Conservation (phyloP, 2,888 invertebrate species). For the Dolichopus griseipennis region DNA sequence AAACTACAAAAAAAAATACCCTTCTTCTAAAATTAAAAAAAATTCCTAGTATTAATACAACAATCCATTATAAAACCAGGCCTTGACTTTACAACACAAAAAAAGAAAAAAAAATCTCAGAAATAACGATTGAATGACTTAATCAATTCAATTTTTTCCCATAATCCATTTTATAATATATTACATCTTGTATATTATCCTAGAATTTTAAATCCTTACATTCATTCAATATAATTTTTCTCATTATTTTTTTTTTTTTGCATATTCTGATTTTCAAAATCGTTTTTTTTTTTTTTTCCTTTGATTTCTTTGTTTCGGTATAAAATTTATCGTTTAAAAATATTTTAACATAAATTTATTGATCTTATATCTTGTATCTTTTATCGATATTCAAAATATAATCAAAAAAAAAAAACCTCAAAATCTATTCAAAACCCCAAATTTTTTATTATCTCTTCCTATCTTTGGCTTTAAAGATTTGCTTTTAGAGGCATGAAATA, state of each 20-base stretch:
- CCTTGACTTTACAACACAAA: too few relatives aligned
- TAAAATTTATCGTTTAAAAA: neutral
- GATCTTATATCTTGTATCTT: neutral
- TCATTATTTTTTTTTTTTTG: too few relatives aligned
- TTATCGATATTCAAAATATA: neutral
- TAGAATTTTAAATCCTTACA: neutral
- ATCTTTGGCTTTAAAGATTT: too few relatives aligned
- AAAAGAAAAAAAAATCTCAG: neutral
- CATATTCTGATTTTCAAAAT: neutral
- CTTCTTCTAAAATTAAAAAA: too few relatives aligned
- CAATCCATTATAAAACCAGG: too few relatives aligned
- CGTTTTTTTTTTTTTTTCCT: neutral
- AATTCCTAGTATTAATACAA: too few relatives aligned
- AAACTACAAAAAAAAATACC: too few relatives aligned
- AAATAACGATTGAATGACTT: neutral
- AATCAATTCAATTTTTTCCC: neutral
- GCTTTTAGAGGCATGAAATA: too few relatives aligned
- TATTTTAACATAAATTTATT: conserved; percentile 1
- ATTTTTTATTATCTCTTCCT: too few relatives aligned
- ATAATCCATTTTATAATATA: neutral
- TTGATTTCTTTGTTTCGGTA: neutral
- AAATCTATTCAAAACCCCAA: neutral
- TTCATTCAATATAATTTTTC: neutral
- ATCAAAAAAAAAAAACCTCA: neutral
- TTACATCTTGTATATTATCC: too few relatives aligned